A percentile compares a stretch with the other conserved stretches of the same genome.
These are phyloP conservation scores for Xenopus borealis DNA, from an alignment of 2,113 vertebrate species.

Conservation along the genomic window DNA sequence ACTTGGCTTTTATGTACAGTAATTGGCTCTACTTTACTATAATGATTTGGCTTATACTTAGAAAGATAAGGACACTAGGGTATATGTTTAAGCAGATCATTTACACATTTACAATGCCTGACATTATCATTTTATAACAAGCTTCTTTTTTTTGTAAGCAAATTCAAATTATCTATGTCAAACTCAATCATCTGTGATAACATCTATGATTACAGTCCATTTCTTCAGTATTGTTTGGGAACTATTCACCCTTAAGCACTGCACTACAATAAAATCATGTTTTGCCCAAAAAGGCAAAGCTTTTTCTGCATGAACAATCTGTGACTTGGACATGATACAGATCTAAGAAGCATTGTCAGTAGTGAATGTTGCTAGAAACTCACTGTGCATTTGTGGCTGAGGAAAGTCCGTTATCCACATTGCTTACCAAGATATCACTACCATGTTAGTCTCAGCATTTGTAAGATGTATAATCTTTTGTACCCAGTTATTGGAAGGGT, in stretches of 20 bases:
- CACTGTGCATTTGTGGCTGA: too few species aligned
- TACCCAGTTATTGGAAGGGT: too few species aligned
- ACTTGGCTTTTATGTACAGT: too few species aligned
- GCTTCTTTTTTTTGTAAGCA: not conserved
- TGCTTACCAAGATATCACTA: too few species aligned
- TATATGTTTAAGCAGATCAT: not conserved
- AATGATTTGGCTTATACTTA: slow-evolving; percentile 2
- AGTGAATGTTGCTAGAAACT: too few species aligned
- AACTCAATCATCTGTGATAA: slow-evolving; percentile 22
- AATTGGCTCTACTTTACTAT: slow-evolving; percentile 17
- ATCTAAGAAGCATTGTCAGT: too few species aligned
- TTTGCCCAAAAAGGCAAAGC: slow-evolving; percentile 3
- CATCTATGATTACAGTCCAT: slow-evolving; percentile 36
- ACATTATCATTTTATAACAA: not conserved
- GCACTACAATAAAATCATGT: slow-evolving; percentile 14
- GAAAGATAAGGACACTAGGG: not conserved
- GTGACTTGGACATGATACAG: not conserved
- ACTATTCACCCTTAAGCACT: slow-evolving; percentile 24
- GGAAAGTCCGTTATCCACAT: too few species aligned
- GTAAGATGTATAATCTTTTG: too few species aligned
- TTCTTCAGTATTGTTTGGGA: slow-evolving; percentile 28
- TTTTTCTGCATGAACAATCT: not conserved
- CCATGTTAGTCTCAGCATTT: too few species aligned
- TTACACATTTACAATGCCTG: too few species aligned
- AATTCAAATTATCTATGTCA: slow-evolving; percentile 21